Conservation (phyloP, 2,888 invertebrate genomes). For the Caenorhabditis sp. region DNA sequence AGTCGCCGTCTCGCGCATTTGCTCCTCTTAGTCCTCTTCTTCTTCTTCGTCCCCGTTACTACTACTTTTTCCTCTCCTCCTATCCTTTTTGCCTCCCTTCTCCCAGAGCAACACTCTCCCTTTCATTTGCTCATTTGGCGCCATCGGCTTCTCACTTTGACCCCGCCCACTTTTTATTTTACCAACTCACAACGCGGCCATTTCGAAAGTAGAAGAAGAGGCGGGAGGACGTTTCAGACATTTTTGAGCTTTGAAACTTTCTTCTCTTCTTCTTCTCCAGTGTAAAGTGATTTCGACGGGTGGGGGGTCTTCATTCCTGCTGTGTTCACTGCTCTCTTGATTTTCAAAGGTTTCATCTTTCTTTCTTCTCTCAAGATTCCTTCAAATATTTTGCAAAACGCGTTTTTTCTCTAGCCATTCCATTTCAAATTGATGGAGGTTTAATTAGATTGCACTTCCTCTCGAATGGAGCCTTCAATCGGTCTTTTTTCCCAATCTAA, state of each 20-base stretch:
- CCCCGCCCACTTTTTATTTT: slow-evolving; percentile 39
- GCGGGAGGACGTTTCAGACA: slow-evolving; percentile 20
- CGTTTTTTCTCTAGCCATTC: neutral
- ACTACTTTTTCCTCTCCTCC: slow-evolving; percentile 39
- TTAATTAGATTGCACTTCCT: neutral
- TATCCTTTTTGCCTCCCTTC: slow-evolving; percentile 7
- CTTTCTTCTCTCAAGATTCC: slow-evolving; percentile 13
- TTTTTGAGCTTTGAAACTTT: slow-evolving; percentile 44
- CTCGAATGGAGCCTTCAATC: neutral
- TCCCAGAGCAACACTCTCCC: slow-evolving; percentile 45
- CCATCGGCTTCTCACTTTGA: slow-evolving; percentile 42
- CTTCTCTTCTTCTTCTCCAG: slow-evolving; percentile 31
- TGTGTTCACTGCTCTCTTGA: slow-evolving; percentile 22
- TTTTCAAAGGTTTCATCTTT: slow-evolving; percentile 41
- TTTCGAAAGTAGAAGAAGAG: neutral
- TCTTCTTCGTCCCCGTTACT: slow-evolving; percentile 33
- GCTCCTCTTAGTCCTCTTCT: slow-evolving; percentile 32
- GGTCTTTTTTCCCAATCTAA: neutral
- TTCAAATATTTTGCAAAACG: neutral
- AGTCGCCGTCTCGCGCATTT: slow-evolving; percentile 35
- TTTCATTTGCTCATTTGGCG: slow-evolving; percentile 59
- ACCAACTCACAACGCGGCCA: slow-evolving; percentile 12
- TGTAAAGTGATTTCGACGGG: slow-evolving; percentile 41
- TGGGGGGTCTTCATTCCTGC: slow-evolving; percentile 33
- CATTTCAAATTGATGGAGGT: neutral